Conservation (phyloP, 1,140 invertebrate species). For the Drosophila tristis region DNA sequence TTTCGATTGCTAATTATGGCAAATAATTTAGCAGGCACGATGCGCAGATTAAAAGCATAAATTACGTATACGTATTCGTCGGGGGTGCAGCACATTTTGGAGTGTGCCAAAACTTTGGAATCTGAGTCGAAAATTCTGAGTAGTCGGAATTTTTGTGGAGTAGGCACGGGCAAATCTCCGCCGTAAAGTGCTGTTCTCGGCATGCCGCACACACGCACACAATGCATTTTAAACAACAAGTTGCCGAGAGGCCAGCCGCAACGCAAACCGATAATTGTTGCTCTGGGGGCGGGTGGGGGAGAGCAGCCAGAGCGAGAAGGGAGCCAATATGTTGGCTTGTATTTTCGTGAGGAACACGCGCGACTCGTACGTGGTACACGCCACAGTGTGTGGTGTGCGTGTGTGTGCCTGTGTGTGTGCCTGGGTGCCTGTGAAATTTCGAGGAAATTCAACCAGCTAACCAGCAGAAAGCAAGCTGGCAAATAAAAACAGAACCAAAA, state of each 20-base stretch:
- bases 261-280: slow-evolving; percentile 26
- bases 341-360: slow-evolving; percentile 69
- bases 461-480: slow-evolving; percentile 78
- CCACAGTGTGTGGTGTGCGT: not conserved
- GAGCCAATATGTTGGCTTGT: slow-evolving; percentile 66
- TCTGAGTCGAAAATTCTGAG: no score
- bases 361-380: slow-evolving; percentile 19
- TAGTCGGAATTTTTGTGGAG: not conserved
- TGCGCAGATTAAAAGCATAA: no score
- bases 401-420: slow-evolving; percentile 11
- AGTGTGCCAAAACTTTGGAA: no score
- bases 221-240: slow-evolving; percentile 74
- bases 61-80: no score
- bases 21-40: no score
- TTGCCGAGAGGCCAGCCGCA: slow-evolving; percentile 15
- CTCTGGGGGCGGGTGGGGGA: not conserved
- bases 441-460: slow-evolving; percentile 75
- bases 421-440: slow-evolving; percentile 34
- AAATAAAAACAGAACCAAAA: slow-evolving; percentile 73
- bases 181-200: slow-evolving; percentile 23
- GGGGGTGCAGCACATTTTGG: no score
- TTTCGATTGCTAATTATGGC: no score
- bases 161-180: slow-evolving; percentile 4
- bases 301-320: slow-evolving; percentile 4
- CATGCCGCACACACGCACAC: slow-evolving; percentile 5